phyloP scores from a whole-genome alignment of 2,888 invertebrate genomes.

The Papilio gigon region DNA sequence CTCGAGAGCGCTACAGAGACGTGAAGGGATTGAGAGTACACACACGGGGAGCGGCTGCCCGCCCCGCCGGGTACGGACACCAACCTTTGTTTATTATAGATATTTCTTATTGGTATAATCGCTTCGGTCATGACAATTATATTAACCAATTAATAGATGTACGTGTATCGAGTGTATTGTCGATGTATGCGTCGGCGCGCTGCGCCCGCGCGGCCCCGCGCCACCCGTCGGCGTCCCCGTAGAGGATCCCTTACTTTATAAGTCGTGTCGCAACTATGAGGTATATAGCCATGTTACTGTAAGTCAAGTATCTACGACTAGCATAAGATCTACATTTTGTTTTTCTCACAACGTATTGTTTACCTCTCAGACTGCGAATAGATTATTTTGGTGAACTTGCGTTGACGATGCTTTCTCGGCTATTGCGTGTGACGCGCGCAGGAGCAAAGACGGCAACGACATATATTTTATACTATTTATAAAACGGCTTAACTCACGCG shows the following conservation, averaged over 20 bases:
- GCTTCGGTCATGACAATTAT: constrained; percentile 38
- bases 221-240: constrained; percentile 4
- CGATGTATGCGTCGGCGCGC: constrained; percentile 20
- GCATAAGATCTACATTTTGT: constrained; percentile 23
- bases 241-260: constrained; percentile 13
- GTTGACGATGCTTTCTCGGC: not conserved
- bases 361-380: not conserved
- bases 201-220: not conserved
- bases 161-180: constrained; percentile 27
- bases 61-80: not conserved
- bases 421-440: not conserved
- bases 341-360: not conserved
- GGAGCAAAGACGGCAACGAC: too few species aligned
- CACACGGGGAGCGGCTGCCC: not conserved
- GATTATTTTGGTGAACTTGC: not conserved
- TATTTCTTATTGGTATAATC: constrained; percentile 29
- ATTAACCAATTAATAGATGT: constrained; percentile 28
- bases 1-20: not conserved
- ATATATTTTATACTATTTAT: too few species aligned
- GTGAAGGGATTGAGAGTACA: not conserved
- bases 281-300: constrained; percentile 23
- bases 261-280: constrained; percentile 16
- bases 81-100: not conserved
- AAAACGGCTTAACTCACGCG: too few species aligned
- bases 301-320: constrained; percentile 29